These are phyloP conservation scores for Pseudomyrmex cubaensis DNA, from an alignment of 1,140 invertebrate species.

Conservation along the genomic window DNA sequence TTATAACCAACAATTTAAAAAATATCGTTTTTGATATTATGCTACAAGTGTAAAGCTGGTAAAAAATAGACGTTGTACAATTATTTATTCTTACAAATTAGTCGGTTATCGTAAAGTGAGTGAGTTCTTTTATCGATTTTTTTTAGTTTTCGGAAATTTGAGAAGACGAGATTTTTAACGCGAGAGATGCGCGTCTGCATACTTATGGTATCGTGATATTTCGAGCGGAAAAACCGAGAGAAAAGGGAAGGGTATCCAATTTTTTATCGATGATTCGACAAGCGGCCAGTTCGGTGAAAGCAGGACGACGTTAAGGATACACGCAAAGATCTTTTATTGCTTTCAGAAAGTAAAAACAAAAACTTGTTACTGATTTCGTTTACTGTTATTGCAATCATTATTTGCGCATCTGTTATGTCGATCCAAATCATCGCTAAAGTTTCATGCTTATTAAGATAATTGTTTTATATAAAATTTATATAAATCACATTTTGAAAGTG, in stretches of 20 bases:
- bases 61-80: too few relatives aligned
- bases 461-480: neutral
- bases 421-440: neutral
- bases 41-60: too few relatives aligned
- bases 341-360: conserved; percentile 49
- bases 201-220: conserved; percentile 47
- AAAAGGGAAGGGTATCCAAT: conserved; percentile 7
- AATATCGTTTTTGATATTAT: too few relatives aligned
- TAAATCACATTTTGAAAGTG: neutral
- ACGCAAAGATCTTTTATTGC: conserved; percentile 58
- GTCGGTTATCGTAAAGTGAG: neutral
- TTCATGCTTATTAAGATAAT: neutral
- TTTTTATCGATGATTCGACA: conserved; percentile 58
- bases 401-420: neutral
- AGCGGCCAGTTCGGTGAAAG: conserved; percentile 60
- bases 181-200: conserved; percentile 38
- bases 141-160: conserved; percentile 30
- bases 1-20: too few relatives aligned
- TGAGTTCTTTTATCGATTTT: neutral
- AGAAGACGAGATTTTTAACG: neutral
- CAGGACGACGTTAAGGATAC: conserved; percentile 56
- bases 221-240: neutral
- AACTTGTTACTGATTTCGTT: conserved; percentile 21
- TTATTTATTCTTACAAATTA: neutral
- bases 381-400: neutral